Conservation (phyloP, 2,888 invertebrate species). For the Galerucella pusilla region DNA sequence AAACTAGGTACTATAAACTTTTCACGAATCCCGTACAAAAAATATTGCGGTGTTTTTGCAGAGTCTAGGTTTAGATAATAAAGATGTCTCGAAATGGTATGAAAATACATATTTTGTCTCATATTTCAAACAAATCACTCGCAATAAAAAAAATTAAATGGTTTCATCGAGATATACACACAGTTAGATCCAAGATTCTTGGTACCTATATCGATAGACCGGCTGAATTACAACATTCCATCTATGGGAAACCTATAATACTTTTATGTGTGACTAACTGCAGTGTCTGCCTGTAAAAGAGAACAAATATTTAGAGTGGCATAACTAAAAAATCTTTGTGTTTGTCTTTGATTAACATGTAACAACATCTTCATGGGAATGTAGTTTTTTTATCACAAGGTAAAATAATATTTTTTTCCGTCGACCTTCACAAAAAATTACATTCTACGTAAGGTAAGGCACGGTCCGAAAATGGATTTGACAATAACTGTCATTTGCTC, state of each 20-base stretch:
- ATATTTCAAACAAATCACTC: slow-evolving; percentile 14
- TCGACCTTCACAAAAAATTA: no score
- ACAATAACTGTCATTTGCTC: no score
- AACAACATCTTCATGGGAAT: slow-evolving; percentile 43
- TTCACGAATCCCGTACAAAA: neutral
- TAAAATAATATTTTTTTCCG: no score
- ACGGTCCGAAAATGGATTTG: no score
- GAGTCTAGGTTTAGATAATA: neutral
- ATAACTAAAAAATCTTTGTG: slow-evolving; percentile 41
- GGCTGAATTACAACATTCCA: slow-evolving; percentile 38
- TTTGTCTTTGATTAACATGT: slow-evolving; percentile 46
- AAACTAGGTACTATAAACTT: neutral
- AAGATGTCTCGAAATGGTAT: neutral
- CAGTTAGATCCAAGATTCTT: slow-evolving; percentile 32
- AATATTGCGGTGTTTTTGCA: neutral
- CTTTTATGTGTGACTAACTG: slow-evolving; percentile 29
- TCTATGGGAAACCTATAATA: slow-evolving; percentile 35
- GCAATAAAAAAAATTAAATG: slow-evolving; percentile 21
- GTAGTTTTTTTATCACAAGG: neutral
- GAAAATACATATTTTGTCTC: neutral
- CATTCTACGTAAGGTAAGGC: no score
- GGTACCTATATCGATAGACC: slow-evolving; percentile 21
- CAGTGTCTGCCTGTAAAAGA: slow-evolving; percentile 21
- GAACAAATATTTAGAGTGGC: slow-evolving; percentile 30
- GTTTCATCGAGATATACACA: slow-evolving; percentile 19